Evolutionary conservation across 2,888 invertebrate species (phyloP).

Genomic region (Dicyrtomina minuta): DNA sequence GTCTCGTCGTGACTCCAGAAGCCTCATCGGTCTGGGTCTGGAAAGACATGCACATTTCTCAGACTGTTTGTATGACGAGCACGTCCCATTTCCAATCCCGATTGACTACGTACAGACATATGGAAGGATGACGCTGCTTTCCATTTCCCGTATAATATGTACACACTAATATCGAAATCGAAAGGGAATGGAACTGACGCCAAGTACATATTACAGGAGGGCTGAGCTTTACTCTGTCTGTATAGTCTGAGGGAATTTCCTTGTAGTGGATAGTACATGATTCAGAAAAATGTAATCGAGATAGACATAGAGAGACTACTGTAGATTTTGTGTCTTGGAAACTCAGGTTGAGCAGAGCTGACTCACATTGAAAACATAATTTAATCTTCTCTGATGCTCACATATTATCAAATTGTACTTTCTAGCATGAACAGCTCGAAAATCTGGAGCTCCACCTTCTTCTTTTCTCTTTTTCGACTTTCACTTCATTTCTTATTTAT

Average conservation of each 20-base stretch:
- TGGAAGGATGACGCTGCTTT: background rate
- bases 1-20: too few relatives aligned
- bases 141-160: background rate
- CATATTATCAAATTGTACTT: conserved; percentile 21
- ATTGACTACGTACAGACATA: conserved; percentile 11
- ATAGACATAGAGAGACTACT: too few relatives aligned
- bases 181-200: too few relatives aligned
- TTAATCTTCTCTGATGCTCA: conserved; percentile 22
- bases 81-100: conserved; percentile 16
- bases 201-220: too few relatives aligned
- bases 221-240: too few relatives aligned
- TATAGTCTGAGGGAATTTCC: too few relatives aligned
- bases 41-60: conserved; percentile 1
- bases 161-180: too few relatives aligned
- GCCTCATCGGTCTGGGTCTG: too few relatives aligned
- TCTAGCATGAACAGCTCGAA: background rate
- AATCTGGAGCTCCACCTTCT: background rate
- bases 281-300: too few relatives aligned
- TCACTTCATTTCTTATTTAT: conserved; percentile 20
- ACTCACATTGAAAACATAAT: conserved; percentile 15
- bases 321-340: too few relatives aligned
- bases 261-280: too few relatives aligned
- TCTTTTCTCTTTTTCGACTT: conserved; percentile 1
- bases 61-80: conserved; percentile 14
- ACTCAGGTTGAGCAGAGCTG: background rate